These are phyloP conservation scores for Trinorchestia longiramus DNA, from an alignment of 1,140 invertebrate species.

Conservation along the genomic window DNA sequence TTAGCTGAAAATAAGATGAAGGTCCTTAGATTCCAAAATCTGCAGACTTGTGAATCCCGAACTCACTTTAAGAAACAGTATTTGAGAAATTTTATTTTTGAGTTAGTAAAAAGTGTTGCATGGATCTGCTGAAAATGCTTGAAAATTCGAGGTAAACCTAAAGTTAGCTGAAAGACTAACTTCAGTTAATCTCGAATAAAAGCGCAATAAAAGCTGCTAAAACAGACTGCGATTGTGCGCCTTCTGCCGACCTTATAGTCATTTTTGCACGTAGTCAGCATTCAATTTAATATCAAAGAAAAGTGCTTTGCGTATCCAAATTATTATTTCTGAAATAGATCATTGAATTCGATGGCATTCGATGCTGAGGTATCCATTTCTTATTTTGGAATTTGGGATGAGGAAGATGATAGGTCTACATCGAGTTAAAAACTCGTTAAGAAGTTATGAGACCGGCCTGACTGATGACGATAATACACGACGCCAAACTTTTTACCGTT, in stretches of 20 bases:
- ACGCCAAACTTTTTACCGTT: not conserved
- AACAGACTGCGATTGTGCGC: not conserved
- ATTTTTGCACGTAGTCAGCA: not conserved
- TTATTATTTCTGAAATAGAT: not conserved
- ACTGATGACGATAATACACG: conserved; percentile 25
- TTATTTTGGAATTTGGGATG: not conserved
- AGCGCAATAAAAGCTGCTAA: no score
- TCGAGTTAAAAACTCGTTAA: conserved; percentile 26
- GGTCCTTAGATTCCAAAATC: no score
- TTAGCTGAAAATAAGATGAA: no score
- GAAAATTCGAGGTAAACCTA: not conserved
- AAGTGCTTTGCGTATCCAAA: not conserved
- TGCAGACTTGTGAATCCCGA: no score
- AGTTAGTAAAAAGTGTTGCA: not conserved
- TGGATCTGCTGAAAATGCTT: not conserved
- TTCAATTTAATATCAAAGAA: not conserved
- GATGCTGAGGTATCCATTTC: conserved; percentile 3
- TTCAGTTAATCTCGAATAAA: no score
- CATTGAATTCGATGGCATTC: not conserved
- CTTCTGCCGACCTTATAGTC: not conserved
- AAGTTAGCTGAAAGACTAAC: not conserved
- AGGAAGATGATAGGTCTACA: conserved; percentile 16
- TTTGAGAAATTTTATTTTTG: not conserved
- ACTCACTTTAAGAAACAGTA: no score
- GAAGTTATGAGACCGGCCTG: not conserved